Base-by-base conservation (phyloP, 2,113 vertebrate genomes). In the Tenrec ecaudatus region DNA sequence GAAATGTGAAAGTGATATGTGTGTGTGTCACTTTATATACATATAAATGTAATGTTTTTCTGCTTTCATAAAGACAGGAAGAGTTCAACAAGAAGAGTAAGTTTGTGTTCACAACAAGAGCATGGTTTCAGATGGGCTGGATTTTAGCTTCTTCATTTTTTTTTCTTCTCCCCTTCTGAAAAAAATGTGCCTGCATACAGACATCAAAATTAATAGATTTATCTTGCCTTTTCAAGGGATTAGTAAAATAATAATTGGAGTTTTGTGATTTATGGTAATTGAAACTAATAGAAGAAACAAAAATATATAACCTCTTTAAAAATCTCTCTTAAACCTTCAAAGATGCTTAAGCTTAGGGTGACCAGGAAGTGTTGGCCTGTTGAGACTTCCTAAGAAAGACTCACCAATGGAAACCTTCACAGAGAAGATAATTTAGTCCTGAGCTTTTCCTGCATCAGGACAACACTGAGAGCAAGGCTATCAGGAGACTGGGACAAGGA, bases 261-360 rank as follows among this genome's bases (percentile, higher is more conserved):
- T 94, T 89, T 86, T 94, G 33, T 92, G 77, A 90, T 90, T 40
- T 89, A 82, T 0, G 11, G 2, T 12, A 83, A 91, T 94, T 87
- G 79, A 82, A 68, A 91, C 73, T 64, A 53, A 15, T 69, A 0
- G 62, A 84, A 82, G 69, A 86, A 89, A 86, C 40, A 86, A 66
- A 92, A 89, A 53, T n/a, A 60, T 85, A 6, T 12, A 69, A 33
- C 38, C 76, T 81, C 4, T 86, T 78, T 73, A 53, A 82, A 62
- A 87, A 66, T 60, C 40, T 25, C 25, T 64, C 7, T 94, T 88
- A 75, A 47, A 84, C 64, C 10, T 91, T 91, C 69, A 86, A n/a
- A 58, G 71, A 73, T 87, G 29, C 40, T 43, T 73, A 15, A 92
- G 15, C 36, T 94, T 36, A 89, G 20, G 25, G n/a, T 85, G 2